Conservation (phyloP, 2,113 vertebrate genomes). For the Urocitellus parryii region DNA sequence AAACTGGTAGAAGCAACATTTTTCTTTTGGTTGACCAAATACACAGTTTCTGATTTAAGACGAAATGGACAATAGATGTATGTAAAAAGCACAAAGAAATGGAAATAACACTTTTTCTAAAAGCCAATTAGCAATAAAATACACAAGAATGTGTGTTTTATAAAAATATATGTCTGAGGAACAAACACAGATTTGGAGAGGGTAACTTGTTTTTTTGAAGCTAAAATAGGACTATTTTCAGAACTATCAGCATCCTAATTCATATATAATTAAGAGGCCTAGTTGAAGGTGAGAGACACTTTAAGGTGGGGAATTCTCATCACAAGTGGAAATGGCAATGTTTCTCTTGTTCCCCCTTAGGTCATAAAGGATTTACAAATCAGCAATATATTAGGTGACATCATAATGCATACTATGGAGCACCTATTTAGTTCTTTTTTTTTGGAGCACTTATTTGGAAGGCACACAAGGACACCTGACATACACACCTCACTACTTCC, state of each 20-base stretch:
- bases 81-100: neutral
- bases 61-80: conserved; percentile 15
- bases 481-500: neutral
- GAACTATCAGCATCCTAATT: neutral
- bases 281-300: neutral
- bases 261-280: neutral
- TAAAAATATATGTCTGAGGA: neutral
- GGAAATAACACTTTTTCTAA: conserved; percentile 18
- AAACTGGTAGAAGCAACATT: neutral
- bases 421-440: neutral
- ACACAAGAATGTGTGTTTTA: neutral
- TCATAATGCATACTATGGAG: no score
- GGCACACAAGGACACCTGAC: neutral
- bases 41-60: conserved; percentile 31
- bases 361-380: neutral
- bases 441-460: neutral
- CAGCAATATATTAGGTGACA: neutral
- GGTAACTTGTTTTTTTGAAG: neutral
- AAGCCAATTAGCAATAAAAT: neutral
- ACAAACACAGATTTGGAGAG: neutral
- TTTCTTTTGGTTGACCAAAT: conserved; percentile 54
- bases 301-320: neutral
- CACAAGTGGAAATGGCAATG: neutral
- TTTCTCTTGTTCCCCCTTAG: neutral
- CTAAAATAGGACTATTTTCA: conserved; percentile 25